Evolutionary conservation across 2,888 invertebrate genomes (phyloP), one percentile per base, ranked within the genome.

Genomic region (Micoletzkya japonica): DNA sequence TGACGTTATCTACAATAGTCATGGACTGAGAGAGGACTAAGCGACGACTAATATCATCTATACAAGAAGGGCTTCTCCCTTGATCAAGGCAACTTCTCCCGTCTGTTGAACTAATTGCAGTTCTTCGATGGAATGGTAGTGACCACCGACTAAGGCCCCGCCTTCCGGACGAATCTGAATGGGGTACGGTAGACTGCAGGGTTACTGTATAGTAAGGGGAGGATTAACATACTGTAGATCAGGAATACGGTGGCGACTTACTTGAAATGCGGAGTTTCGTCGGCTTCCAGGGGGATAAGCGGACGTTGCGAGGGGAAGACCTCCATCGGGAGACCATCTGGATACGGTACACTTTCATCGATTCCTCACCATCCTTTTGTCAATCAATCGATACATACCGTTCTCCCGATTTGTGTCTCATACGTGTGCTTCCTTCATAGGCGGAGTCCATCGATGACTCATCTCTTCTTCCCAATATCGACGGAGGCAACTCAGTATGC

Each of bases 41-140:
- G 24, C 14, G 34, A 44, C 34, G 32, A 24, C n/a, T n/a, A 24
- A 24, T 56, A 7, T 66, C 54, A 66, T n/a, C n/a, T n/a, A n/a
- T 1, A 66, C 64, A 32, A 66, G 54, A 36, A 66, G 37, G 20
- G 64, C 54, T 54, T 66, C 54, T 26, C 64, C 26, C 26, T 37
- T 44, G 2, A 66, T 52, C 3, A 28, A 54, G 4, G 64, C 54
- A 20, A 37, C 54, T 17, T 32, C 63, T 7, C 64, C 64, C 37
- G 39, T 36, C 37, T 52, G 37, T 30, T 66, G 54, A 2, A 66
- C 64, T 30, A 68, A 58, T 58, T 68, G 68, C 7, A 68, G 57
- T 26, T 68, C 68, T 28, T 68, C 58, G 14, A 68, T 49, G 4
- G 68, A 68, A 32, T 68, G 68, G 49, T 68, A 68, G 49, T 68